These are phyloP conservation scores for Phrynosoma platyrhinos DNA, from an alignment of 2,113 vertebrate species.

Conservation along the genomic window DNA sequence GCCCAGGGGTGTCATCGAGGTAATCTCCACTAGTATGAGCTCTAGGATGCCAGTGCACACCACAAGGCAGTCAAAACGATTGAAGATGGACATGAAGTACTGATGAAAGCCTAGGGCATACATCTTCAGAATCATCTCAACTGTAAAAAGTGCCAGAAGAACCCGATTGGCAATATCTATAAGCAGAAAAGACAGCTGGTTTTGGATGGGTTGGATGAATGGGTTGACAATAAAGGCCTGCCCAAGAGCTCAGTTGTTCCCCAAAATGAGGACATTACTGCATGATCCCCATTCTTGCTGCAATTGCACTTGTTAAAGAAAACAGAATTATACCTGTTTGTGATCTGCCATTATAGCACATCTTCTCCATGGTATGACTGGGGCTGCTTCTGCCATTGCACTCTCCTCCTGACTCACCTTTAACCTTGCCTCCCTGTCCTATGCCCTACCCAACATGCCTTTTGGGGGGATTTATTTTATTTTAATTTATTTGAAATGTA, in stretches of 20 bases:
- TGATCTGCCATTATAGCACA: too few relatives aligned
- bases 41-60: constrained; percentile 91
- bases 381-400: too few relatives aligned
- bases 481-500: not conserved
- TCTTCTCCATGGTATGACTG: not conserved
- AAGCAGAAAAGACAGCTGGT: not conserved
- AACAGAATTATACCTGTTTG: too few relatives aligned
- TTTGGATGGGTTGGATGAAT: not conserved
- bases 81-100: constrained; percentile 97
- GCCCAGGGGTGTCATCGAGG: constrained; percentile 87
- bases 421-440: too few relatives aligned
- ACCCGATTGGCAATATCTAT: constrained; percentile 88
- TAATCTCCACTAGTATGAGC: constrained; percentile 85
- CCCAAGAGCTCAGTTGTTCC: not conserved
- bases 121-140: constrained; percentile 97
- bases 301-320: too few relatives aligned
- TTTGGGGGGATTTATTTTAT: not conserved
- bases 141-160: constrained; percentile 88
- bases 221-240: not conserved
- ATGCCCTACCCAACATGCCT: too few relatives aligned
- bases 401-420: too few relatives aligned
- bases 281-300: too few relatives aligned
- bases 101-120: constrained; percentile 89
- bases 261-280: not conserved
- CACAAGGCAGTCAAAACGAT: constrained; percentile 98